These are phyloP conservation scores for Brenthis hecate DNA, from an alignment of 2,888 invertebrate genomes.

Conservation along the genomic window DNA sequence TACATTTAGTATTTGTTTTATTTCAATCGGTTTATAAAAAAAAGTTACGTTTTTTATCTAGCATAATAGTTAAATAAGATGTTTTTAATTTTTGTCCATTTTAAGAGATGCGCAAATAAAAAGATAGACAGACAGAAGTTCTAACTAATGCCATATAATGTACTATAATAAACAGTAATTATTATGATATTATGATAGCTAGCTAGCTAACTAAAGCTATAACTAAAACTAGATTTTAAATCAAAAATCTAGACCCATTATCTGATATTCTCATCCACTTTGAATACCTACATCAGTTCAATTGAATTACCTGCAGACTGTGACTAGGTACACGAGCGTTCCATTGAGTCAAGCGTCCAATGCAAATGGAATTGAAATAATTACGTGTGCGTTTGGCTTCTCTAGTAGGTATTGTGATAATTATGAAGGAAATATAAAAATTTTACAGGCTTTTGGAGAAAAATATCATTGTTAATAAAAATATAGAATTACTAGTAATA, in stretches of 20 bases:
- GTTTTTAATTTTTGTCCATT: too few species aligned
- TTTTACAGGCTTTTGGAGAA: too few species aligned
- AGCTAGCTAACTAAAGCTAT: not conserved
- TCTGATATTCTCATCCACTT: not conserved
- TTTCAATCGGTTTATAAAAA: too few species aligned
- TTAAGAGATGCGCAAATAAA: too few species aligned
- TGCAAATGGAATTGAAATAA: not conserved
- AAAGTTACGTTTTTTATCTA: too few species aligned
- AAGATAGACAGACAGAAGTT: not conserved
- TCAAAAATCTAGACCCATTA: not conserved
- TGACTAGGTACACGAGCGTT: constrained; percentile 7
- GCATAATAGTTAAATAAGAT: too few species aligned
- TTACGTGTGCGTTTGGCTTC: not conserved
- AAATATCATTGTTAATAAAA: too few species aligned
- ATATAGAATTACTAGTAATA: too few species aligned
- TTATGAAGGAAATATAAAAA: not conserved
- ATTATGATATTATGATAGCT: not conserved
- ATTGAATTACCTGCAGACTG: constrained; percentile 6
- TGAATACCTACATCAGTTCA: constrained; percentile 1
- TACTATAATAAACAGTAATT: not conserved
- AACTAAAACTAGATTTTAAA: not conserved
- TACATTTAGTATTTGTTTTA: too few species aligned
- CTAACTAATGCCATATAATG: not conserved
- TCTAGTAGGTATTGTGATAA: not conserved
- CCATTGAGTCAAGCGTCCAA: not conserved